phyloP scores from a whole-genome alignment of 2,113 vertebrate genomes.

The Toxostoma redivivum region DNA sequence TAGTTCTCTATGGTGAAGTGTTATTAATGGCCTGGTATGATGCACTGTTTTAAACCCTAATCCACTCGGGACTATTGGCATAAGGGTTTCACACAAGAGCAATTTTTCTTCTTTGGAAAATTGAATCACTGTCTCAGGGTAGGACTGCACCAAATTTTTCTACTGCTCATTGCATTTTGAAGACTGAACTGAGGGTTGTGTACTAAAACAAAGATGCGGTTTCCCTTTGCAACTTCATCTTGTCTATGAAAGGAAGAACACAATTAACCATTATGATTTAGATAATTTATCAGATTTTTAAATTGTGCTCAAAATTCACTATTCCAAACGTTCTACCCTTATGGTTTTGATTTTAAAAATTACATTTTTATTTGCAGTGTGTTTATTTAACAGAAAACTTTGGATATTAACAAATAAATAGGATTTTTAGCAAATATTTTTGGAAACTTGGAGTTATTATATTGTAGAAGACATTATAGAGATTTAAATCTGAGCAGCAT shows the following conservation, averaged over 20 bases:
- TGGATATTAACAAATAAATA: neutral
- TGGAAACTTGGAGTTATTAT: neutral
- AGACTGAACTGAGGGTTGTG: neutral
- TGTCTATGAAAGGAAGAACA: neutral
- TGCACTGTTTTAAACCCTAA: neutral
- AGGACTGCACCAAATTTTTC: neutral
- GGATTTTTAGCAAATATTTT: neutral
- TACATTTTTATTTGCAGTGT: neutral
- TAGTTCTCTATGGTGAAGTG: neutral
- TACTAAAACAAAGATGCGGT: neutral
- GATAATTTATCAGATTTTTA: neutral
- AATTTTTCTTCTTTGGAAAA: neutral
- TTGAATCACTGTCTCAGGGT: neutral
- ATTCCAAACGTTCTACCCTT: neutral
- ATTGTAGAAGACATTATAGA: neutral
- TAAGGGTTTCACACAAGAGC: neutral
- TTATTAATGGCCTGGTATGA: neutral
- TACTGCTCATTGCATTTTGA: neutral
- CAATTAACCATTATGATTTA: neutral
- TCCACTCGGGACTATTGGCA: neutral
- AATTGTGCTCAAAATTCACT: neutral
- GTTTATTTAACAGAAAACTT: neutral
- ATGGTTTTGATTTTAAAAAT: neutral
- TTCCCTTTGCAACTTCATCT: neutral
- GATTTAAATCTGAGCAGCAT: neutral